Conservation (phyloP, 1,140 invertebrate genomes). For the Zeugodacus cucurbitae region DNA sequence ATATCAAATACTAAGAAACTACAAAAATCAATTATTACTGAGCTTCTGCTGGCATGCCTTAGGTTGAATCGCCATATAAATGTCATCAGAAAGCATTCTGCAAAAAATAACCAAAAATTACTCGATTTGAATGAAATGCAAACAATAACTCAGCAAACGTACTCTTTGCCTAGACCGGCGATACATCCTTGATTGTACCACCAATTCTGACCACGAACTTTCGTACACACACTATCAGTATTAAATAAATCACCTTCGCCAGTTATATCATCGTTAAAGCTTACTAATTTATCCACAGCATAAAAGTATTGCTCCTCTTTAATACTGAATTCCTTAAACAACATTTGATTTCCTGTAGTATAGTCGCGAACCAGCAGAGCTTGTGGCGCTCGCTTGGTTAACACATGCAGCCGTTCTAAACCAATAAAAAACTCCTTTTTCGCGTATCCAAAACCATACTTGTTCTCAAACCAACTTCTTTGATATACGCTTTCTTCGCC, state of each 20-base stretch:
- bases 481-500: neutral
- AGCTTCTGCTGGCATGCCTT: neutral
- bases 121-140: neutral
- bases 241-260: neutral
- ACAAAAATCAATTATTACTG: neutral
- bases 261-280: neutral
- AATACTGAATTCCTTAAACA: neutral
- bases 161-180: neutral
- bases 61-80: neutral
- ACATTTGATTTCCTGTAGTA: neutral
- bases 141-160: neutral
- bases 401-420: neutral
- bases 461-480: neutral
- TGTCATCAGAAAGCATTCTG: neutral
- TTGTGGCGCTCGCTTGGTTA: neutral
- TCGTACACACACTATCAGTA: neutral
- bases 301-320: neutral
- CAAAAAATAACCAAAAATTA: neutral
- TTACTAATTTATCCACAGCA: neutral
- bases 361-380: neutral
- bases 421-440: neutral
- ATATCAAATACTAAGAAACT: no score
- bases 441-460: neutral
- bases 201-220: neutral
- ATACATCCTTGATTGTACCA: neutral